phyloP scores from a whole-genome alignment of 2,888 invertebrate species.

The Troides aeacus region DNA sequence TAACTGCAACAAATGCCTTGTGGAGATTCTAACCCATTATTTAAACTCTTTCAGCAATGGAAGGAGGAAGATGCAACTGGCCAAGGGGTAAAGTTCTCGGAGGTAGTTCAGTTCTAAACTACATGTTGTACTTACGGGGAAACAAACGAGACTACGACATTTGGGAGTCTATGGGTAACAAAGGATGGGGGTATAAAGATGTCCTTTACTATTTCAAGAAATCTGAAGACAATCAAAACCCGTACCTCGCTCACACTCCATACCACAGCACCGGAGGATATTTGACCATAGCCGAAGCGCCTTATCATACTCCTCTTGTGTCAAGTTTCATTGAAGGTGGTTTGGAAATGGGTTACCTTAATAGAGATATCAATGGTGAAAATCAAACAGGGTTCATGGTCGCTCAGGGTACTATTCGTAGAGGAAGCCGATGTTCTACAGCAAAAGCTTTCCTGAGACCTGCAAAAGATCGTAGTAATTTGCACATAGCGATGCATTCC shows the following conservation, averaged over 20 bases:
- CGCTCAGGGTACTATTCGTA: conserved; percentile 88
- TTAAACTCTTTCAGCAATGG: conserved; percentile 85
- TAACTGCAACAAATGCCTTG: too few relatives aligned
- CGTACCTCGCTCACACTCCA: conserved; percentile 87
- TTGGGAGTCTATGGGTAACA: conserved; percentile 93
- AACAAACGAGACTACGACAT: conserved; percentile 93
- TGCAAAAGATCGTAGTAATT: conserved; percentile 87
- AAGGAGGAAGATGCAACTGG: conserved; percentile 92
- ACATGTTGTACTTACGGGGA: conserved; percentile 94
- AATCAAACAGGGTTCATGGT: conserved; percentile 94
- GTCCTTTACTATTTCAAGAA: conserved; percentile 92
- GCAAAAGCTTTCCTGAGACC: conserved; percentile 93
- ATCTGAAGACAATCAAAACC: conserved; percentile 94
- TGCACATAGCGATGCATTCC: conserved; percentile 91
- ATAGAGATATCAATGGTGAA: conserved; percentile 92
- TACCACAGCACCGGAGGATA: conserved; percentile 91
- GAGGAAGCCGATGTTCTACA: conserved; percentile 92
- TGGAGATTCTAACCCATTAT: background rate
- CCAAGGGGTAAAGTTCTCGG: conserved; percentile 95
- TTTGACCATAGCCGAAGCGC: conserved; percentile 91
- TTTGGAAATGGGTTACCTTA: conserved; percentile 90
- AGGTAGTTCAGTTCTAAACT: conserved; percentile 93
- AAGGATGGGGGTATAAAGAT: conserved; percentile 92
- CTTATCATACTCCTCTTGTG: conserved; percentile 91
- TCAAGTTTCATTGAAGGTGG: conserved; percentile 91